Conservation (phyloP, 2,888 invertebrate species). For the Apodemia mormo region DNA sequence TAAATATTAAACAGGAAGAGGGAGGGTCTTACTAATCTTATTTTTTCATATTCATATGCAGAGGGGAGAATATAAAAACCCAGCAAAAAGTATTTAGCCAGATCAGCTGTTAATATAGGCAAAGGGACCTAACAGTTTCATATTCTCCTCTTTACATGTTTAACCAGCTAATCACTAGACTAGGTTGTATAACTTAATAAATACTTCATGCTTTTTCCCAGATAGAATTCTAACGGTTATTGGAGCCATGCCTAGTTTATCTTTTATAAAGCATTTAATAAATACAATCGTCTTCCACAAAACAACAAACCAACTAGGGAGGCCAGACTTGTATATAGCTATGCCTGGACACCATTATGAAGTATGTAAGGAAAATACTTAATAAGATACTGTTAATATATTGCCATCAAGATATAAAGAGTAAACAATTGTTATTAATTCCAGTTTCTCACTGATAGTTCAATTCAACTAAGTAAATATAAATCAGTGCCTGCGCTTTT, state of each 20-base stretch:
- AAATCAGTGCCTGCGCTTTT: constrained; percentile 83
- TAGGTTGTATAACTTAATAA: background rate
- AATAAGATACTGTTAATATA: background rate
- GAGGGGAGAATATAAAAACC: too few species aligned
- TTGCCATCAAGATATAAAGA: background rate
- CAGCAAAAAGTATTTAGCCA: too few species aligned
- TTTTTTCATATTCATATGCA: too few species aligned
- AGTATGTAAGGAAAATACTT: constrained; percentile 60
- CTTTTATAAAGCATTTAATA: constrained; percentile 84
- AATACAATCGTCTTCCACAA: constrained; percentile 82
- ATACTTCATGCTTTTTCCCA: constrained; percentile 48
- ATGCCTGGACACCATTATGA: constrained; percentile 83
- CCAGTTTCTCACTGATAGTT: constrained; percentile 81
- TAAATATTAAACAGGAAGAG: too few species aligned
- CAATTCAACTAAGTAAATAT: constrained; percentile 82
- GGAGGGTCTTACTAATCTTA: too few species aligned
- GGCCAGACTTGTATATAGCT: constrained; percentile 83
- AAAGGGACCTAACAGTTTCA: too few species aligned
- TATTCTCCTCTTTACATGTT: too few species aligned
- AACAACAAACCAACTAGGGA: constrained; percentile 79
- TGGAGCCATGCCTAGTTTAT: constrained; percentile 78
- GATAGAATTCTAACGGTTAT: constrained; percentile 82
- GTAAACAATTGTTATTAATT: constrained; percentile 44
- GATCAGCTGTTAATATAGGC: too few species aligned
- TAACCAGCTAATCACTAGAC: background rate